Conservation (phyloP, 2,888 invertebrate species). For the Coremacera marginata region DNA sequence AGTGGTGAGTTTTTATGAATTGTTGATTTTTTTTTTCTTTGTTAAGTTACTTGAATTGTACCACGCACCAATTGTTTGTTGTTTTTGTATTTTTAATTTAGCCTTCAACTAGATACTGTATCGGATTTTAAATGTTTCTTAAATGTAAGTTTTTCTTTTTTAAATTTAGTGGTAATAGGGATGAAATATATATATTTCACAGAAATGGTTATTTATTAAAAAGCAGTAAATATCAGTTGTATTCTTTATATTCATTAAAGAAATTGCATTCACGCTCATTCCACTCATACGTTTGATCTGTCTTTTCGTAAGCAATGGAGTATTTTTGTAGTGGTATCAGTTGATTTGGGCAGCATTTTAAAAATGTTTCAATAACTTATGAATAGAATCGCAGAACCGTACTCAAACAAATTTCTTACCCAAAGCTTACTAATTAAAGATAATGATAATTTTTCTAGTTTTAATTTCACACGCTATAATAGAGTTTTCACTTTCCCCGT, state of each 20-base stretch:
- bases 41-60: slow-evolving; percentile 15
- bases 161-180: not conserved
- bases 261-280: not conserved
- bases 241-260: not conserved
- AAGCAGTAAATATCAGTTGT: slow-evolving; percentile 65
- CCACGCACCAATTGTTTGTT: slow-evolving; percentile 2
- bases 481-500: too few relatives aligned
- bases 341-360: not conserved
- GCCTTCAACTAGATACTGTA: slow-evolving; percentile 10
- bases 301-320: not conserved
- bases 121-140: not conserved
- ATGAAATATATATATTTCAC: slow-evolving; percentile 17
- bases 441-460: too few relatives aligned
- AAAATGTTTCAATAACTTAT: not conserved
- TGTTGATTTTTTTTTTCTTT: slow-evolving; percentile 18
- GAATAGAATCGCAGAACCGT: too few relatives aligned
- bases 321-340: not conserved
- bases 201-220: slow-evolving; percentile 39
- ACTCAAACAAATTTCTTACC: too few relatives aligned
- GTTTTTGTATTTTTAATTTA: slow-evolving; percentile 29
- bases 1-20: slow-evolving; percentile 23
- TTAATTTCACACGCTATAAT: too few relatives aligned
- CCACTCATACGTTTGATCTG: not conserved
- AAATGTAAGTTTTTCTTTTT: not conserved
- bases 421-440: too few relatives aligned